A percentile compares a stretch with the other conserved stretches of the same genome.
phyloP scores from a whole-genome alignment of 2,797 vertebrate species.

The Cheirogaleus major region DNA sequence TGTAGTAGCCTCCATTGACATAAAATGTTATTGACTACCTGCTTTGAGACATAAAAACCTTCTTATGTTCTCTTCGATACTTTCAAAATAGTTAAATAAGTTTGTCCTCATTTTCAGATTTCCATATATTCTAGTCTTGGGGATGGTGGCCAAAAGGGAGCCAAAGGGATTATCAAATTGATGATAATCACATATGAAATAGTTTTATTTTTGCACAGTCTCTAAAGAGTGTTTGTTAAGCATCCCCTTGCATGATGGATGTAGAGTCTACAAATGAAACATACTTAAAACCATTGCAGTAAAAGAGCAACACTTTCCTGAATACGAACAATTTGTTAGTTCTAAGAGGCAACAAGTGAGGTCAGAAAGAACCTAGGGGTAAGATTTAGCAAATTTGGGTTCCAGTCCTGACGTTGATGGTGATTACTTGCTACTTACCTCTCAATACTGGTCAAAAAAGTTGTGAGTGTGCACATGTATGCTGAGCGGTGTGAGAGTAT shows the following conservation, averaged over 20 bases:
- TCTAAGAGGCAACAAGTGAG: not conserved
- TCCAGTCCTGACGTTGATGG: not conserved
- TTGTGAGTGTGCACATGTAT: not conserved
- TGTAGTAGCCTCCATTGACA: not conserved
- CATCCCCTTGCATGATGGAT: not conserved
- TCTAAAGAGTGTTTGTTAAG: not conserved
- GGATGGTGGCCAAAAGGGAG: not conserved
- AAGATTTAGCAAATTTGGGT: not conserved
- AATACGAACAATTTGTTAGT: not conserved
- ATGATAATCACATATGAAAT: not conserved
- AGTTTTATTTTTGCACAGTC: not conserved
- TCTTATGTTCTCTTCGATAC: not conserved
- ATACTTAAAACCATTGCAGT: not conserved
- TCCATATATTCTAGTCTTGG: not conserved
- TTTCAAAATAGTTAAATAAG: conserved; percentile 28
- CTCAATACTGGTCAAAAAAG: not conserved
- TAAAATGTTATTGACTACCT: not conserved
- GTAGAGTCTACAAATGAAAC: not conserved
- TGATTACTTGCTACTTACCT: not conserved
- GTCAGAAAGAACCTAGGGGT: not conserved
- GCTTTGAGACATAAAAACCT: not conserved
- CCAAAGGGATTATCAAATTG: not conserved
- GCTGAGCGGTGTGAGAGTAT: no score
- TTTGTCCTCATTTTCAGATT: not conserved
- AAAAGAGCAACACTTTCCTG: not conserved